Evolutionary conservation across 2,888 invertebrate genomes (phyloP), one percentile per base, ranked within the genome.

Genomic region (Orchesellides sinensis): DNA sequence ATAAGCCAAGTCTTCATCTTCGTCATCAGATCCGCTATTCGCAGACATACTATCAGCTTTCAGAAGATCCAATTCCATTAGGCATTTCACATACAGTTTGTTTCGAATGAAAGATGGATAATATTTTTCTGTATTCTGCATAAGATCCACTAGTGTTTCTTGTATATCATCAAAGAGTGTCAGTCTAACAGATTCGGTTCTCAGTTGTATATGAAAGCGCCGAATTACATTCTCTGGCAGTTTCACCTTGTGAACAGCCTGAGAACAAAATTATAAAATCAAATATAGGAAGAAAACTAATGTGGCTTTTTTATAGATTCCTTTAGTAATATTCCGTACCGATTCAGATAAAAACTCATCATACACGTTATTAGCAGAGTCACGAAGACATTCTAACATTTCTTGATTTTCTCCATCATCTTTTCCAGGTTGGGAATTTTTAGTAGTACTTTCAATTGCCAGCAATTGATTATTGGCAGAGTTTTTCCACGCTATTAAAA

Each of bases 101-200:
- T 93, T 93, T 86, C 92, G 92, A 84, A 93, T 93, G 89, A 95
- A 95, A 0, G 93, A 91, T 0, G 93, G 93, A 70, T 93, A 90
- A 89, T 92, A 94, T 75, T 92, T 91, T 27, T 93, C 92, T 73
- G 94, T 93, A 59, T 90, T 91, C 88, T 91, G 90, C 89, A 92
- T 90, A 89, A 91, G 94, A 88, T 93, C 93, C 84, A 93, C 93
- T 29, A 95, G 92, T 72, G 92, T 93, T 83, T 92, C 91, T 90
- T 96, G 95, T 19, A 96, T 92, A 83, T 95, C 95, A 89, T 97
- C 96, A 90, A 98, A 98, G 92, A 96, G 96, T 1, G 92, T 91
- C 79, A 95, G 94, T 27, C 91, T 92, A 4, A 94, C 93, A 27
- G 90, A 89, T 89, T 94, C 94, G 70, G 92, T 93, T 87, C 93